phyloP scores from a whole-genome alignment of 1,140 invertebrate species.

The Eupeodes corollae region DNA sequence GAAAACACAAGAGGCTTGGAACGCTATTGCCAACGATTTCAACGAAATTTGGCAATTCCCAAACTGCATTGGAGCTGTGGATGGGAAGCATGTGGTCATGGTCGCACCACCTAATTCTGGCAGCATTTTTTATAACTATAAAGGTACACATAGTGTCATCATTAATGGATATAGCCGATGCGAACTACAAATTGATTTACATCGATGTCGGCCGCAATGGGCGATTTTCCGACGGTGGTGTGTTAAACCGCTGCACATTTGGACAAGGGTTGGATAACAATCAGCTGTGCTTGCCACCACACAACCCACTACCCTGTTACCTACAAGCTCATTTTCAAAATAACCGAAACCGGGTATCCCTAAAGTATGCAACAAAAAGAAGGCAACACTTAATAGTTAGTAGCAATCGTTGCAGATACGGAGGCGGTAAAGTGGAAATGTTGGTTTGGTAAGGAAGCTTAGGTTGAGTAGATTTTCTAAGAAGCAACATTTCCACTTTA shows the following conservation, averaged over 20 bases:
- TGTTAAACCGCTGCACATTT: constrained; percentile 20
- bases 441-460: too few relatives aligned
- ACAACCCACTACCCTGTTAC: neutral
- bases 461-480: too few relatives aligned
- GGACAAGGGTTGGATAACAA: too few relatives aligned
- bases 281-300: neutral
- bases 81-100: constrained; percentile 10
- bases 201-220: constrained; percentile 24
- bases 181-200: constrained; percentile 15
- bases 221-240: constrained; percentile 24
- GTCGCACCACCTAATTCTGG: constrained; percentile 6
- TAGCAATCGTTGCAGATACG: too few relatives aligned
- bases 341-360: too few relatives aligned
- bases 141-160: constrained; percentile 7
- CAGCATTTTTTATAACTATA: constrained; percentile 14
- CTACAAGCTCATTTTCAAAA: too few relatives aligned
- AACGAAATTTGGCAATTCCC: constrained; percentile 27
- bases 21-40: constrained; percentile 9
- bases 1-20: neutral
- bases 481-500: too few relatives aligned
- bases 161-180: constrained; percentile 10
- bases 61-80: constrained; percentile 22
- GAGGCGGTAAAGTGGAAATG: too few relatives aligned
- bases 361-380: too few relatives aligned
- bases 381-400: too few relatives aligned